Evolutionary conservation across 2,797 vertebrate genomes (phyloP).

Genomic region (Ibycter americanus): DNA sequence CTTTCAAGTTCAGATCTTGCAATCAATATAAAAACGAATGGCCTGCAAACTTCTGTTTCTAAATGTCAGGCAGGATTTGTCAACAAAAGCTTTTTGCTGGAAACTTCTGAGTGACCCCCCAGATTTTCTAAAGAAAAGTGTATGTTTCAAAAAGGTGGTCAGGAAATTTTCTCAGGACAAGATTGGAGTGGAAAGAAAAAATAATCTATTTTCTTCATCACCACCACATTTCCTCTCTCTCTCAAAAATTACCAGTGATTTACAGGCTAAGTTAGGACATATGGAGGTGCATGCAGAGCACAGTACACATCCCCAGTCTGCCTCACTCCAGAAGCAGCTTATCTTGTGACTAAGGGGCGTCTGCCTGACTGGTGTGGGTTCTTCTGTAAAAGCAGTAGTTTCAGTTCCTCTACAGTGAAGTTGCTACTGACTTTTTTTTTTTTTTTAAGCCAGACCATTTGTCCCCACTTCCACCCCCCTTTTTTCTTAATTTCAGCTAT

Average conservation of each 20-base stretch:
- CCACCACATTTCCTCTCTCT: background rate
- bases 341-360: background rate
- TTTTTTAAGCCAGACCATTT: background rate
- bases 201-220: background rate
- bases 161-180: background rate
- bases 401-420: background rate
- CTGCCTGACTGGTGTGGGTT: background rate
- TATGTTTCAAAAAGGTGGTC: background rate
- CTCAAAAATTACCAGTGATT: background rate
- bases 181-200: background rate
- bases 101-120: rapidly evolving
- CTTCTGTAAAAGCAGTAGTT: background rate
- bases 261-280: background rate
- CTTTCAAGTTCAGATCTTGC: background rate
- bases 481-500: background rate
- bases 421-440: background rate
- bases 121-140: background rate
- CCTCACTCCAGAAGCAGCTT: background rate
- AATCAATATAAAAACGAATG: background rate
- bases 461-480: background rate
- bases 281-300: background rate
- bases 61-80: background rate
- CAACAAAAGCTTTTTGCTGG: background rate
- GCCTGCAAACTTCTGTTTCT: background rate
- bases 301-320: background rate